A percentile compares a stretch with the other conserved stretches of the same genome.
Conservation (phyloP, 2,113 vertebrate species). For the Sardina pilchardus region DNA sequence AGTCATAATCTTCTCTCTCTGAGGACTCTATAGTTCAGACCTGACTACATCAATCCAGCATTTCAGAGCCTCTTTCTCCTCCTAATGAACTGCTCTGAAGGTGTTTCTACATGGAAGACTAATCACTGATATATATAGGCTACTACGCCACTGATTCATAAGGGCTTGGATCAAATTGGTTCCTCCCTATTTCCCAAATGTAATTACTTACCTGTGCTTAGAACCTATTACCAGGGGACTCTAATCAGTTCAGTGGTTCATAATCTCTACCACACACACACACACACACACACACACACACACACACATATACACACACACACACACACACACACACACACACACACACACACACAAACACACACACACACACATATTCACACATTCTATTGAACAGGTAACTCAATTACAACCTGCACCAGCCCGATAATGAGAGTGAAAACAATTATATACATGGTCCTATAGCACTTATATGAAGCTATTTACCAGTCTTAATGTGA, state of each 20-base stretch:
- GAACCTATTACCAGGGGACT: slow-evolving; percentile 15
- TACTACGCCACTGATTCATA: not conserved
- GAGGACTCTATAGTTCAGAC: not conserved
- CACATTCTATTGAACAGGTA: not conserved
- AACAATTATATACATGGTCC: slow-evolving; percentile 5
- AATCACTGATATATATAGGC: not conserved
- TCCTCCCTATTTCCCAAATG: slow-evolving; percentile 13
- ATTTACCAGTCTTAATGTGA: not conserved
- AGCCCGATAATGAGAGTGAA: slow-evolving; percentile 5
- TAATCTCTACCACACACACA: not conserved
- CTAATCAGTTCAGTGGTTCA: slow-evolving; percentile 12
- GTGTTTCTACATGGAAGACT: not conserved
- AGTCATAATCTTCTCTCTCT: not conserved
- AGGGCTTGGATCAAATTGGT: not conserved
- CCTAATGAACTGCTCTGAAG: not conserved
- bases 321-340: not conserved
- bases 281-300: not conserved
- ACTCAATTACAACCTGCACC: slow-evolving; percentile 16
- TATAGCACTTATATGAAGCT: not conserved
- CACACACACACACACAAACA: not conserved
- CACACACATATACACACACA: not conserved
- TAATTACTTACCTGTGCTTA: slow-evolving; percentile 21
- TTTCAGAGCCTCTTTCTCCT: not conserved
- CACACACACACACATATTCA: not conserved
- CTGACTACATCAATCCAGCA: not conserved